Percentiles rank a stretch among this genome's conserved stretches.
phyloP scores from a whole-genome alignment of 2,113 vertebrate species.

The Ammodytes dubius region DNA sequence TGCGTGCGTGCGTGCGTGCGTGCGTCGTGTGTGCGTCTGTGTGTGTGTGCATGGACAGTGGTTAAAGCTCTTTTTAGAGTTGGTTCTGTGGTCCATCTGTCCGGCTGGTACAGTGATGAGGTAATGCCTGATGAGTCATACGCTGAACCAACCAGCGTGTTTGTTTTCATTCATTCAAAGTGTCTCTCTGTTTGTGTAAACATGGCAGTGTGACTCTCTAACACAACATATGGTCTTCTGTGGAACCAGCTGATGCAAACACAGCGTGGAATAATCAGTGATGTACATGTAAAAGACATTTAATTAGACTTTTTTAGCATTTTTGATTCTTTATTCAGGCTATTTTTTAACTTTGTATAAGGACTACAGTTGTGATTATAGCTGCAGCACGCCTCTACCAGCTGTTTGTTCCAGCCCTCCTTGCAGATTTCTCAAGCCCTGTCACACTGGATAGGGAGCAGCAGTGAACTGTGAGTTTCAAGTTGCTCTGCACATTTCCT shows the following conservation, averaged over 20 bases:
- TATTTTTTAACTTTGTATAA: background rate
- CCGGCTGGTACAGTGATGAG: conserved; percentile 60
- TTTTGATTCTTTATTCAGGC: too few relatives aligned
- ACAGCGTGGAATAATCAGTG: background rate
- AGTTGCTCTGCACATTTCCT: conserved; percentile 35
- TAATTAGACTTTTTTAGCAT: background rate
- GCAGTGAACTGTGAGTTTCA: conserved; percentile 34
- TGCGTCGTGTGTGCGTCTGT: conserved; percentile 6
- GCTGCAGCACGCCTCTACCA: conserved; percentile 18
- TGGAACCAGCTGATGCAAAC: conserved; percentile 10
- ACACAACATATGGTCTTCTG: conserved; percentile 32
- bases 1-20: conserved; percentile 1
- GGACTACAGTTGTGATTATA: background rate
- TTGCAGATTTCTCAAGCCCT: background rate
- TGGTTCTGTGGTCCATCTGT: conserved; percentile 60
- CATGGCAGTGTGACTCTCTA: conserved; percentile 25
- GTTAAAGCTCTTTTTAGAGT: conserved; percentile 60
- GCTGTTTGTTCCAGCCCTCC: background rate
- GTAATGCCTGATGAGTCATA: conserved; percentile 65
- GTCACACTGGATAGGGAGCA: conserved; percentile 4
- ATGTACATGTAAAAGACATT: background rate
- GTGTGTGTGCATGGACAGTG: conserved; percentile 23
- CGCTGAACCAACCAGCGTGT: conserved; percentile 26
- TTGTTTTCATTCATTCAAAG: conserved; percentile 33
- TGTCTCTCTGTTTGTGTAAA: conserved; percentile 25